Conservation (phyloP, 2,888 invertebrate species). For the Dendrolimus pini region DNA sequence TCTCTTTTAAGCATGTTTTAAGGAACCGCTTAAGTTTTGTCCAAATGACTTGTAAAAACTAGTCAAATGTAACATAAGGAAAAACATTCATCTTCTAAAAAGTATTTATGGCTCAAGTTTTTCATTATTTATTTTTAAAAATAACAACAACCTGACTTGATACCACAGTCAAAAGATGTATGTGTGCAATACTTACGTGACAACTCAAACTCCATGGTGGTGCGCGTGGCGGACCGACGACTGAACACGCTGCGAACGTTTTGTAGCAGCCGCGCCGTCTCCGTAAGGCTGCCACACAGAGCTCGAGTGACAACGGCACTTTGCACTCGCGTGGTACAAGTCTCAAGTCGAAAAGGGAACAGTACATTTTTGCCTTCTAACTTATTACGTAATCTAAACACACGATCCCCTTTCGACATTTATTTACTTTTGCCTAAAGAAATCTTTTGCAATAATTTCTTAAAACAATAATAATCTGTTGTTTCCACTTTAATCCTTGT, state of each 20-base stretch:
- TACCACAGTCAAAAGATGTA: background rate
- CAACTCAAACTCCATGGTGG: constrained; percentile 91
- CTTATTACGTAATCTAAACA: background rate
- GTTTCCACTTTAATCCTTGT: too few species aligned
- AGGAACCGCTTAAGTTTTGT: too few species aligned
- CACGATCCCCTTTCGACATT: background rate
- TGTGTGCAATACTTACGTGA: constrained; percentile 86
- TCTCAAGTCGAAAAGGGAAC: constrained; percentile 1
- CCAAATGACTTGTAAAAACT: too few species aligned
- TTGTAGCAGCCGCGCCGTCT: constrained; percentile 96
- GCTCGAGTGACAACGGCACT: constrained; percentile 44
- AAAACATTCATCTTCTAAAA: too few species aligned
- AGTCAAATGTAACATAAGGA: too few species aligned
- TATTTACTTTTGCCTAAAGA: too few species aligned
- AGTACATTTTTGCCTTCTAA: background rate
- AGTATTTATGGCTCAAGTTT: too few species aligned
- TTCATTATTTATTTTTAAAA: too few species aligned
- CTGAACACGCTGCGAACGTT: constrained; percentile 95
- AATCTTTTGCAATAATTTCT: too few species aligned
- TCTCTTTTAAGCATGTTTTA: too few species aligned
- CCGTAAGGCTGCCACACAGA: constrained; percentile 89
- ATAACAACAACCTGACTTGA: too few species aligned
- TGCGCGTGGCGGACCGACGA: constrained; percentile 86
- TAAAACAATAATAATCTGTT: too few species aligned
- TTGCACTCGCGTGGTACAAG: constrained; percentile 23